Conservation (phyloP, 2,888 invertebrate species). For the Subacronicta megacephala region DNA sequence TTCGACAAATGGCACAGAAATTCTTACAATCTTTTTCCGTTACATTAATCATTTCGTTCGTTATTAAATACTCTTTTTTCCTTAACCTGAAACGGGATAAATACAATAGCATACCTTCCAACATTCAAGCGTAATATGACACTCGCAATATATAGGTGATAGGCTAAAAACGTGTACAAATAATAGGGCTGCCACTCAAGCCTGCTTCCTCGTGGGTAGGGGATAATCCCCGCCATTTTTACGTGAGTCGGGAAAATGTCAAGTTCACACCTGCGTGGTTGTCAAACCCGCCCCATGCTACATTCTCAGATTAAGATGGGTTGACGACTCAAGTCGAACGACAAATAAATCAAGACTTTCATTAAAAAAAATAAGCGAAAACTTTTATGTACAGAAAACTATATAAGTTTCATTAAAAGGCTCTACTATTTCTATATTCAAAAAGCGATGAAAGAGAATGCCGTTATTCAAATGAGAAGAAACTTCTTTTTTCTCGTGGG, state of each 20-base stretch:
- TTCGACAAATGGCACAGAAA: slow-evolving; percentile 42
- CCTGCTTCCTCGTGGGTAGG: slow-evolving; percentile 22
- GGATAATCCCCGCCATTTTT: slow-evolving; percentile 55
- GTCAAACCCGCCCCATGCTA: slow-evolving; percentile 33
- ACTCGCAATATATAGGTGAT: slow-evolving; percentile 22
- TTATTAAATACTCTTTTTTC: slow-evolving; percentile 31
- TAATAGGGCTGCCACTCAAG: slow-evolving; percentile 55
- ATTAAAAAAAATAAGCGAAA: too few relatives aligned
- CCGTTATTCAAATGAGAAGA: neutral
- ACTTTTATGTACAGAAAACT: neutral
- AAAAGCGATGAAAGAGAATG: slow-evolving; percentile 1
- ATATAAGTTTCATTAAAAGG: neutral
- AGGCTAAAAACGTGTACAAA: slow-evolving; percentile 53
- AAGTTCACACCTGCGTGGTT: slow-evolving; percentile 59
- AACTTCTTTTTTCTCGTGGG: neutral
- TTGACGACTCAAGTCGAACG: slow-evolving; percentile 19
- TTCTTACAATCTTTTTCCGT: slow-evolving; percentile 40
- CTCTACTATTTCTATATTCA: neutral
- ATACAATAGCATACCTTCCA: slow-evolving; percentile 16
- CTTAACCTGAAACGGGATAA: slow-evolving; percentile 29
- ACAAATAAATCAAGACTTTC: slow-evolving; percentile 21
- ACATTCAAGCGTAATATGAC: slow-evolving; percentile 36
- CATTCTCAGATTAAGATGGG: slow-evolving; percentile 44
- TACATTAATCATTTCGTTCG: slow-evolving; percentile 46
- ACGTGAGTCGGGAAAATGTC: slow-evolving; percentile 52